Percentiles rank a stretch among this genome's conserved stretches.
Evolutionary conservation across 1,140 invertebrate genomes (phyloP).

Genomic region (Nylanderia fulva): DNA sequence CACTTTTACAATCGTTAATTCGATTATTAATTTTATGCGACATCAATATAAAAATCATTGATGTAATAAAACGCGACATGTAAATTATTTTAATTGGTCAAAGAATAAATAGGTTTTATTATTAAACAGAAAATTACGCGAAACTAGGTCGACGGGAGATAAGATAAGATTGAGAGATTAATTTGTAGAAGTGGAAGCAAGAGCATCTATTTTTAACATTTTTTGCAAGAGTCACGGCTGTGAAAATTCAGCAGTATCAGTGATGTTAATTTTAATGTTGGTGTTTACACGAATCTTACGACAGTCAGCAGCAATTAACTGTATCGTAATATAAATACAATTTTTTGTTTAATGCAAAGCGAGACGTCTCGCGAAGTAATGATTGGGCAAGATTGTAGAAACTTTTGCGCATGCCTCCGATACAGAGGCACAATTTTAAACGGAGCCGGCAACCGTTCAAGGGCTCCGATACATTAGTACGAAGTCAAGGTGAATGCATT

Average conservation of each 20-base stretch:
- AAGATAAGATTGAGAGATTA: background rate
- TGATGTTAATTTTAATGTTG: background rate
- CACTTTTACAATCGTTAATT: background rate
- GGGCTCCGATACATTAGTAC: slow-evolving; percentile 45
- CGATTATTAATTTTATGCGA: slow-evolving; percentile 32
- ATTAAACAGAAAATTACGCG: background rate
- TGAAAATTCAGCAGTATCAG: background rate
- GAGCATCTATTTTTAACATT: background rate
- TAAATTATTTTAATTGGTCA: background rate
- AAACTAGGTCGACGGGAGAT: background rate
- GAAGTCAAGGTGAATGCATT: slow-evolving; percentile 48
- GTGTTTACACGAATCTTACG: background rate
- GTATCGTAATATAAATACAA: background rate
- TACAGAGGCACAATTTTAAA: slow-evolving; percentile 21
- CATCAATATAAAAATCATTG: background rate
- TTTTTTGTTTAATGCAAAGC: background rate
- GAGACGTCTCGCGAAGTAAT: background rate
- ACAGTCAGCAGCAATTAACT: background rate
- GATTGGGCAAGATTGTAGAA: background rate
- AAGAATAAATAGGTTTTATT: slow-evolving; percentile 10
- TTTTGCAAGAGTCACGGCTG: background rate
- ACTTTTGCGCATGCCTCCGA: background rate
- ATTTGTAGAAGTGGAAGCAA: background rate
- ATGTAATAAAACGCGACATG: background rate
- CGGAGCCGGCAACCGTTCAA: slow-evolving; percentile 21